Evolutionary conservation across 2,797 vertebrate species (phyloP), one percentile per base, ranked within the genome.

Genomic region (Helarctos malayanus): DNA sequence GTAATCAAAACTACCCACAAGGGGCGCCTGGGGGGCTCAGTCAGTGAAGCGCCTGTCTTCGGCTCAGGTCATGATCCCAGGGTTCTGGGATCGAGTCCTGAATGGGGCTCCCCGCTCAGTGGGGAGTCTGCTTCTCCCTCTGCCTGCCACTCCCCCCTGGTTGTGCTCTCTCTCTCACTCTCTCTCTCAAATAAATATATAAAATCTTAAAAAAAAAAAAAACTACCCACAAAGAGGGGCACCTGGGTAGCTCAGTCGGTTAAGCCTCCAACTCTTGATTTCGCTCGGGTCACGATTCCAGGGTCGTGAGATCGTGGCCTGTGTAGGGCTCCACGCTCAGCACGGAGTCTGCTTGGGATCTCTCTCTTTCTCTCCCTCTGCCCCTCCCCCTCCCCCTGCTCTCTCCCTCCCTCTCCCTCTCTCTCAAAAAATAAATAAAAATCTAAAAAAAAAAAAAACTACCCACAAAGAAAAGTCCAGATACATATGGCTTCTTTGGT

Each of bases 391-490:
- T 5, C 16, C 7, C 32, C 63, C 65, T 5, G n/a, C n/a, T 68
- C 63, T n/a, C 63, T n/a, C 63, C n/a, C 11, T 63, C 65, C 35
- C 18, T n/a, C 63, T 65, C 11, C 35, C 35, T 63, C 65, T 68
- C 18, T 68, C 65, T 35, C 7, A 35, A 35, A 19, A 68, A 35
- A 68, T 68, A 68, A 68, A 35, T 68, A 21, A 68, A 68, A 68
- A 35, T 68, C n/a, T 35, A 35, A 21, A 35, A 68, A 35, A 68
- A 63, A 63, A 68, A 12, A 94, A 91, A 95, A 73, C 27, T 87
- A 82, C 15, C 45, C 59, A 68, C 61, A 57, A 93, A 95, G 56
- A 89, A 92, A 94, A 94, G 35, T 57, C 12, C 49, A 86, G 89
- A 57, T 47, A 91, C 13, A 89, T 29, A 95, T 54, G 75, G 79